These are phyloP conservation scores for Dichetophora obliterata DNA, from an alignment of 2,888 invertebrate species.

Conservation along the genomic window DNA sequence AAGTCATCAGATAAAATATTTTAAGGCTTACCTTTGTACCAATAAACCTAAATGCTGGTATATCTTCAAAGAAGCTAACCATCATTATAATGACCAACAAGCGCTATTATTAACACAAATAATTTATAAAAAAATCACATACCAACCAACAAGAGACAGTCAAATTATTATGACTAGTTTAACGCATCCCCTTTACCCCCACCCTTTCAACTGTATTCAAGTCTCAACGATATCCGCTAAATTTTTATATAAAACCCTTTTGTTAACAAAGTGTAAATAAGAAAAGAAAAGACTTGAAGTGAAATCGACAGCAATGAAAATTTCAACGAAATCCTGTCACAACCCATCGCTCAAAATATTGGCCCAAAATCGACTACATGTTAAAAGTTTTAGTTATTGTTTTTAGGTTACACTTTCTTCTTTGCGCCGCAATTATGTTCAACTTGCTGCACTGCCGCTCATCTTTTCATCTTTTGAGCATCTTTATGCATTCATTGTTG, in stretches of 20 bases:
- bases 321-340: conserved; percentile 24
- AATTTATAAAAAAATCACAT: background rate
- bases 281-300: conserved; percentile 25
- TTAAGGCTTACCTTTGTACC: too few species aligned
- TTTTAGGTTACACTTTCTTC: too few species aligned
- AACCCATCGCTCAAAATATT: background rate
- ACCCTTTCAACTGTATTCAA: background rate
- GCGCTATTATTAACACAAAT: background rate
- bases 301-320: conserved; percentile 29
- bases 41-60: too few species aligned
- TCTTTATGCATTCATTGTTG: too few species aligned
- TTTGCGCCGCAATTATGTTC: too few species aligned
- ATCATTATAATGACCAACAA: too few species aligned
- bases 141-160: too few species aligned
- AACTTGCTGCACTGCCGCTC: too few species aligned
- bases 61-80: too few species aligned
- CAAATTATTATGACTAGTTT: background rate
- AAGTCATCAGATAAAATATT: too few species aligned
- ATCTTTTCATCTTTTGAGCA: too few species aligned
- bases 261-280: too few species aligned
- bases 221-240: background rate
- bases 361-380: background rate
- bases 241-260: background rate
- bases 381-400: background rate
- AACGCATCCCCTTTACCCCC: background rate